phyloP scores from a whole-genome alignment of 2,888 invertebrate genomes.

The Criorhina ranunculi region DNA sequence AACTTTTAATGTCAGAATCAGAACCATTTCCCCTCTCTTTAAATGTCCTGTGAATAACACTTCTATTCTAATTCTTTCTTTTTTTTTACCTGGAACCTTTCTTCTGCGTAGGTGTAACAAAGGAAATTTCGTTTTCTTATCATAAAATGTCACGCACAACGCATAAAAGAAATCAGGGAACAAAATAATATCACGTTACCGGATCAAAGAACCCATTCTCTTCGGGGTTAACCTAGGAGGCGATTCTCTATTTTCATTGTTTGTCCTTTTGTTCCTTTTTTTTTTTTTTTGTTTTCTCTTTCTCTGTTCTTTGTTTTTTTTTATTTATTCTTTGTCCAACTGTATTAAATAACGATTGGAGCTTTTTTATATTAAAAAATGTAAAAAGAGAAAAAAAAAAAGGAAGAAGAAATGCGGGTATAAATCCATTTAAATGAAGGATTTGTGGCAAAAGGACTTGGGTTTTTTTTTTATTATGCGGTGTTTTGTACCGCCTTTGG shows the following conservation, averaged over 20 bases:
- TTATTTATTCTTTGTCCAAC: background rate
- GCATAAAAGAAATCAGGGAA: slow-evolving; percentile 51
- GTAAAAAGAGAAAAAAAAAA: too few species aligned
- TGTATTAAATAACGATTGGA: slow-evolving; percentile 12
- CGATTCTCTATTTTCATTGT: slow-evolving; percentile 22
- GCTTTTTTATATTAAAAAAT: background rate
- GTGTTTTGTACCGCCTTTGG: slow-evolving; percentile 1
- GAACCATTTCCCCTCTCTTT: background rate
- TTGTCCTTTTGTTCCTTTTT: background rate
- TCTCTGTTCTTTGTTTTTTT: background rate
- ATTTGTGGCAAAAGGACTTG: slow-evolving; percentile 18
- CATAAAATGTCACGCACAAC: slow-evolving; percentile 65
- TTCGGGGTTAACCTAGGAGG: slow-evolving; percentile 47
- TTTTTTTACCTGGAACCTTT: background rate
- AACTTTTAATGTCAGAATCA: slow-evolving; percentile 25
- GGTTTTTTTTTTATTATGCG: slow-evolving; percentile 6
- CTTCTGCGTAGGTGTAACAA: slow-evolving; percentile 25
- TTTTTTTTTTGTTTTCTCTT: background rate
- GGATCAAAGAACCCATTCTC: slow-evolving; percentile 66
- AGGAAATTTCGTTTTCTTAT: slow-evolving; percentile 50
- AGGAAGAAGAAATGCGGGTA: background rate
- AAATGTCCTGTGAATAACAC: slow-evolving; percentile 19
- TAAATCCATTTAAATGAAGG: slow-evolving; percentile 11
- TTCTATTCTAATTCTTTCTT: slow-evolving; percentile 12
- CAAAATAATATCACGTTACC: slow-evolving; percentile 62